phyloP scores from a whole-genome alignment of 2,797 vertebrate genomes.

The Sebastes miniatus region DNA sequence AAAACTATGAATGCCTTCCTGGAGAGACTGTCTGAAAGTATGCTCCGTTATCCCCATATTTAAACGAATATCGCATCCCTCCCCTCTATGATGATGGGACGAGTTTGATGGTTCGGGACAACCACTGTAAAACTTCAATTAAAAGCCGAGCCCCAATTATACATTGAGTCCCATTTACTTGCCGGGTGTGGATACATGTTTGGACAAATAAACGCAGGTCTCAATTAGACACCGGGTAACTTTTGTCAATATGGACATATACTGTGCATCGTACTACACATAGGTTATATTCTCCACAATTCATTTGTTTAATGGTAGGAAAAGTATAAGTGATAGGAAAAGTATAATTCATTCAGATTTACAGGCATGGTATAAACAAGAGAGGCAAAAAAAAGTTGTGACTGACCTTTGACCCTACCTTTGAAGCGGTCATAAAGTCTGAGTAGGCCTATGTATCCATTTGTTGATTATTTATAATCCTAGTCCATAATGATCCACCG shows the following conservation, averaged over 20 bases:
- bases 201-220: neutral
- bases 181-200: neutral
- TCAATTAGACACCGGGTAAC: neutral
- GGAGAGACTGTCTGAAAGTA: neutral
- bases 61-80: neutral
- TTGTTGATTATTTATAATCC: neutral
- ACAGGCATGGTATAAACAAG: too few species aligned
- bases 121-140: neutral
- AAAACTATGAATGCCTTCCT: neutral
- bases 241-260: neutral
- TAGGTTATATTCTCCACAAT: too few species aligned
- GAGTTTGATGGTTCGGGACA: neutral
- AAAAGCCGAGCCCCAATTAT: neutral
- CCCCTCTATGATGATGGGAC: neutral
- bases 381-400: too few species aligned
- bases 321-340: too few species aligned
- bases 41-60: neutral
- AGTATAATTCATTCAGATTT: too few species aligned
- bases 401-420: too few species aligned
- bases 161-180: neutral
- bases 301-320: rapidly evolving
- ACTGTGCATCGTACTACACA: too few species aligned
- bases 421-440: too few species aligned
- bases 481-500: neutral
- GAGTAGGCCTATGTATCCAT: neutral